Evolutionary conservation across 2,797 vertebrate species (phyloP).

Genomic region (Channa striata): DNA sequence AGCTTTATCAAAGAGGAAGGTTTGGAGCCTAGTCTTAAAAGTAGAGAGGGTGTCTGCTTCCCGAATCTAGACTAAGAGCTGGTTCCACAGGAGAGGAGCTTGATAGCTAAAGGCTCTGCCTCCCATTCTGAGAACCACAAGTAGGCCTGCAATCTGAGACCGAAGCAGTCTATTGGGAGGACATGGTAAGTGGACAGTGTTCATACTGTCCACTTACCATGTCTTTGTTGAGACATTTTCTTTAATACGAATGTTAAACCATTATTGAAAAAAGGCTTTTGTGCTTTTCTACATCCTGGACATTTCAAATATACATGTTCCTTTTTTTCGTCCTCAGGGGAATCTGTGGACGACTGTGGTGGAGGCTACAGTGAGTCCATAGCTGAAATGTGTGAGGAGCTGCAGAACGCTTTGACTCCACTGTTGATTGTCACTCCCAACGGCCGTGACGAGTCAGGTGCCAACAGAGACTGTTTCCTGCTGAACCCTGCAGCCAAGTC

Average conservation of each 20-base stretch:
- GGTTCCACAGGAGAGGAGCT: too few relatives aligned
- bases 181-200: too few relatives aligned
- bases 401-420: conserved; percentile 97
- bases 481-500: conserved; percentile 95
- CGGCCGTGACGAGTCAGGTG: conserved; percentile 96
- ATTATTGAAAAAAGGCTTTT: background rate
- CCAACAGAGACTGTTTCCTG: conserved; percentile 98
- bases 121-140: too few relatives aligned
- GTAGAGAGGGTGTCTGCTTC: too few relatives aligned
- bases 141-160: too few relatives aligned
- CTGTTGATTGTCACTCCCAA: conserved; percentile 98
- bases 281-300: background rate
- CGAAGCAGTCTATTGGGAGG: too few relatives aligned
- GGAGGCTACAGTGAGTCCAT: conserved; percentile 99
- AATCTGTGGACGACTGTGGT: conserved; percentile 98
- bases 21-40: too few relatives aligned
- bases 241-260: background rate
- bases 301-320: background rate
- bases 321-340: conserved; percentile 80
- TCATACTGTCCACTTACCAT: background rate
- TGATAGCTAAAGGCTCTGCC: too few relatives aligned
- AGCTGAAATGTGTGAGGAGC: conserved; percentile 98
- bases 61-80: too few relatives aligned
- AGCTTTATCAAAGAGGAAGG: too few relatives aligned
- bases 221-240: background rate